Evolutionary conservation across 92 coral and sea anemone genomes (phyloP).

Genomic region (Porites evermanni): DNA sequence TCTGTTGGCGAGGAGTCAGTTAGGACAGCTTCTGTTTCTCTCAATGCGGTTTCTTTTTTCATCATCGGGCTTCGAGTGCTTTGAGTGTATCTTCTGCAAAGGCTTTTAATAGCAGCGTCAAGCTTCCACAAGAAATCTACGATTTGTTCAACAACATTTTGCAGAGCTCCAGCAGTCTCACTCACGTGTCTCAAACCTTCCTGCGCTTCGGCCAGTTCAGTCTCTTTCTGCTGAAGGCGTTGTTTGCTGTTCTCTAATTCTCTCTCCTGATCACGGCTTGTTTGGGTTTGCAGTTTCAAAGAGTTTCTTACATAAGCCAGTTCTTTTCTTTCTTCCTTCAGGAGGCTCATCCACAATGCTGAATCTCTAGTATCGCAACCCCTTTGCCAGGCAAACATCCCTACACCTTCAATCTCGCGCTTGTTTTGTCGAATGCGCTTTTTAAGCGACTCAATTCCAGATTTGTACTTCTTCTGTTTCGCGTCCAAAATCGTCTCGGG

Average conservation of each 20-base stretch:
- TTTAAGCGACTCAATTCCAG: not conserved
- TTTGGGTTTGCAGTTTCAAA: not conserved
- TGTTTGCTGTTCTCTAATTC: not conserved
- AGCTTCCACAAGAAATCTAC: not conserved
- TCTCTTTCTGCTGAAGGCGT: not conserved
- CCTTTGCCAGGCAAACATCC: slow-evolving; percentile 7
- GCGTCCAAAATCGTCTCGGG: not conserved
- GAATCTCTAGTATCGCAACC: slow-evolving; percentile 1
- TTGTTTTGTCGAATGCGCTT: slow-evolving; percentile 3
- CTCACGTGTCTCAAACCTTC: not conserved
- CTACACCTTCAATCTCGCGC: not conserved
- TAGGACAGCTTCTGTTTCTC: too few relatives aligned
- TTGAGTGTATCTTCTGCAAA: too few relatives aligned
- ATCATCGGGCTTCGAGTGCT: too few relatives aligned
- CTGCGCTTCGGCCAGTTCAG: not conserved
- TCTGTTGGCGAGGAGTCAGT: too few relatives aligned
- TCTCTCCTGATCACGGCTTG: not conserved
- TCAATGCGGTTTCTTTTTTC: too few relatives aligned
- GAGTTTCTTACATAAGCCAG: not conserved
- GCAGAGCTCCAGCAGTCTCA: not conserved
- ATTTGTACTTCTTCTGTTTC: not conserved
- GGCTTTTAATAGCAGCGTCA: too few relatives aligned
- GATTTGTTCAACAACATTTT: not conserved
- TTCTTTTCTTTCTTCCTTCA: not conserved
- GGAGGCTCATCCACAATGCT: not conserved